Evolutionary conservation across 2,113 vertebrate species (phyloP), one percentile per base, ranked within the genome.

Genomic region (Siniperca knerii): DNA sequence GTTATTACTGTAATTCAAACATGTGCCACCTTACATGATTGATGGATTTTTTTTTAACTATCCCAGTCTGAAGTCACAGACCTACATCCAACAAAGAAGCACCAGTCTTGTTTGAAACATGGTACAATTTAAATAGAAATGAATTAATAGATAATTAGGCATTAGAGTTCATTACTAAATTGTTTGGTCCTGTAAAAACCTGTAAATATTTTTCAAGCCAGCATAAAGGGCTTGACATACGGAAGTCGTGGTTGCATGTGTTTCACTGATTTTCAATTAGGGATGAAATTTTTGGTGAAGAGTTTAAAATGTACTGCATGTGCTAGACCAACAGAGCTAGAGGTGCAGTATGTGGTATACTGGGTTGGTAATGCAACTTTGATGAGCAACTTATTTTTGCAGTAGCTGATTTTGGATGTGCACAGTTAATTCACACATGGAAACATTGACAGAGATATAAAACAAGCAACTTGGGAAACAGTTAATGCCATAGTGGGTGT

Each of bases 351-450:
- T 37, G 33, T 29, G 16, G 16, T 40, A 8, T 21, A 42, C 33
- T 54, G 35, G 23, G 37, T 20, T 57, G 48, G 23, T 65, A 40
- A 40, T 65, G 48, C 62, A 25, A 48, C 33, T 40, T 76, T 40
- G 75, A 77, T 9, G 33, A 65, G 61, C 37, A 50, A n/a, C 23
- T 52, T 60, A 12, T 65, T 40, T 77, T 42, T 55, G 48, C 62
- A 52, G 46, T 18, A n/a, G 58, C 44, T 40, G 15, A 54, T 25
- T 54, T 65, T n/a, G 42, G 74, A n/a, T 50, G 10, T 40, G 33
- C 20, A 23, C 6, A 16, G 3, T n/a, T 40, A 11, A 55, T 37
- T 55, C 50, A n/a, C 33, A 55, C 4, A 16, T 16, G 23, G 37
- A 58, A 44, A 58, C 1, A 5, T 58, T 0, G 1, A 44, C 15